These are phyloP conservation scores for Perca fluviatilis DNA, from an alignment of 2,113 vertebrate genomes.

Conservation along the genomic window DNA sequence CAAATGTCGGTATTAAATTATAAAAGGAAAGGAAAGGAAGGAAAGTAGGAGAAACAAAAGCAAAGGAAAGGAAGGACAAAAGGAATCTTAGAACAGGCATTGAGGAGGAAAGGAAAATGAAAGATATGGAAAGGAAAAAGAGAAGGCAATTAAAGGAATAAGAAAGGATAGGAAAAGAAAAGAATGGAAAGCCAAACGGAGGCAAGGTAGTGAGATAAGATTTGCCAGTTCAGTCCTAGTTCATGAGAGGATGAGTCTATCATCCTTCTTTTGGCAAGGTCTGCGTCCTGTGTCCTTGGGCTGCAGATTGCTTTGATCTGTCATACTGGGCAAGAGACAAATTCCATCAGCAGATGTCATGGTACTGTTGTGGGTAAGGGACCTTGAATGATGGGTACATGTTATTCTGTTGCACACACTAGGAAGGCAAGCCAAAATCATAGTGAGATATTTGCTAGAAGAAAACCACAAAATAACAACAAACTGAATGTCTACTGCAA, in stretches of 20 bases:
- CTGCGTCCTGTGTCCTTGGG: constrained; percentile 51
- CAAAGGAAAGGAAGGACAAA: not conserved
- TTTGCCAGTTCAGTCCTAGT: constrained; percentile 21
- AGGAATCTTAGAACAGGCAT: not conserved
- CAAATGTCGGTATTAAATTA: not conserved
- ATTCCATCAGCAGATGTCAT: constrained; percentile 59
- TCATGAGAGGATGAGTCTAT: constrained; percentile 48
- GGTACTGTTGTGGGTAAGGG: constrained; percentile 32
- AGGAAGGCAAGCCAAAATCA: not conserved
- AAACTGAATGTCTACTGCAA: not conserved
- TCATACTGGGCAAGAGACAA: constrained; percentile 48
- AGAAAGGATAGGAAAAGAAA: not conserved
- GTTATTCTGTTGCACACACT: constrained; percentile 31
- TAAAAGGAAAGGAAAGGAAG: not conserved
- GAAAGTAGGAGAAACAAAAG: not conserved
- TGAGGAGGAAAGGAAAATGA: not conserved
- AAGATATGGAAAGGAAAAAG: not conserved
- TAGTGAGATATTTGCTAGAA: not conserved
- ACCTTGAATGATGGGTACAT: constrained; percentile 33
- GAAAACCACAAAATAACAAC: not conserved
- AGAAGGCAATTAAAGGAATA: not conserved
- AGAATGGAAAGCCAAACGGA: not conserved
- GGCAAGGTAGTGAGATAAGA: constrained; percentile 14
- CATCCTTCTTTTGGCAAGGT: constrained; percentile 35
- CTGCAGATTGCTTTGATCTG: constrained; percentile 46